These are phyloP conservation scores for Heliopora coerulea DNA, from an alignment of 92 coral and sea anemone genomes.

Conservation along the genomic window DNA sequence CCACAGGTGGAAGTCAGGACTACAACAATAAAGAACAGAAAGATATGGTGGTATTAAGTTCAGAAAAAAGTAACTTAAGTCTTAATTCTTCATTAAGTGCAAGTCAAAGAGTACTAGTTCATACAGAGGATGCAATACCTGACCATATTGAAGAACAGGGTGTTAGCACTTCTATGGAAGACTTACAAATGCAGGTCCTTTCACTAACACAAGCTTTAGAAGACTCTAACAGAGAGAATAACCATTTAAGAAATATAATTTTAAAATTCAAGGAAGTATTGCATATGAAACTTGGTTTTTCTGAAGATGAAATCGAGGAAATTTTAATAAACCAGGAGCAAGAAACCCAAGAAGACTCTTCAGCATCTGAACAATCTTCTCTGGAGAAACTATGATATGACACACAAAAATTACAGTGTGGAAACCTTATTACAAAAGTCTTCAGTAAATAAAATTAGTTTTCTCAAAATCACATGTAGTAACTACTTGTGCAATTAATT, in stretches of 20 bases:
- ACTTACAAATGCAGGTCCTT: conserved; percentile 87
- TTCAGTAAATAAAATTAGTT: no score
- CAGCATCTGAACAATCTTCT: background rate
- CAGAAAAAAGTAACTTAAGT: conserved; percentile 25
- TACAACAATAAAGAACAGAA: background rate
- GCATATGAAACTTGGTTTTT: conserved; percentile 55
- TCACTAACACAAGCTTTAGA: conserved; percentile 84
- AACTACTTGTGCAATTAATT: no score
- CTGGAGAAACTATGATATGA: background rate
- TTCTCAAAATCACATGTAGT: no score
- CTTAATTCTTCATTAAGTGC: conserved; percentile 3
- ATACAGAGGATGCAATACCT: background rate
- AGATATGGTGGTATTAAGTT: background rate
- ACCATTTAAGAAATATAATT: conserved; percentile 66
- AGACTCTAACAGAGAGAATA: conserved; percentile 86
- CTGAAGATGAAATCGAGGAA: conserved; percentile 49
- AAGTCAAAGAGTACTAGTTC: conserved; percentile 3
- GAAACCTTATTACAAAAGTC: no score
- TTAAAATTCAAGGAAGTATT: conserved; percentile 58
- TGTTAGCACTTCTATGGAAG: conserved; percentile 30
- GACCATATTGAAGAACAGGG: background rate
- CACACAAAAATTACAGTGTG: background rate
- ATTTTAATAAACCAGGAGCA: background rate
- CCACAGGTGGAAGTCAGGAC: background rate
- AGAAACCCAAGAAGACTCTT: background rate